Percentiles rank a stretch among this genome's conserved stretches.
Evolutionary conservation across 1,140 invertebrate species (phyloP).

Genomic region (Anastrepha obliqua): DNA sequence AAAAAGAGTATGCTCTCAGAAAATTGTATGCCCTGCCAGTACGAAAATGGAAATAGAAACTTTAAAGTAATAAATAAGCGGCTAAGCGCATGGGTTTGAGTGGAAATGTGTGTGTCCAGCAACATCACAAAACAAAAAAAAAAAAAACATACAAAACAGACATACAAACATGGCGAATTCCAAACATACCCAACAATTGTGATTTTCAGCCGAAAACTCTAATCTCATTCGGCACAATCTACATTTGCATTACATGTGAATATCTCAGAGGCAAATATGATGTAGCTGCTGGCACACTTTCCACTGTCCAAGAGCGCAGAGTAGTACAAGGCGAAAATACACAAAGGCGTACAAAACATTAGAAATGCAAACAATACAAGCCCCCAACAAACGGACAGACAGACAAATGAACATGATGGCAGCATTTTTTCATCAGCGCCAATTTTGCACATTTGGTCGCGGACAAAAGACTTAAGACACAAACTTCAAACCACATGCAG

Average conservation of each 20-base stretch:
- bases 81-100: no score
- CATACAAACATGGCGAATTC: not conserved
- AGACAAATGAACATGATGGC: not conserved
- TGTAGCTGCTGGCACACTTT: slow-evolving; percentile 44
- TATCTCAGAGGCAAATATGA: slow-evolving; percentile 8
- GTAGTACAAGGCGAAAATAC: not conserved
- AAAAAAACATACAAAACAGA: not conserved
- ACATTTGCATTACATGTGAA: slow-evolving; percentile 35
- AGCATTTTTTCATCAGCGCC: slow-evolving; percentile 9
- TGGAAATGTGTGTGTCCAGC: not conserved
- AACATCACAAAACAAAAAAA: not conserved
- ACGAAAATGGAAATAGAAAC: no score
- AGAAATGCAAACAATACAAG: slow-evolving; percentile 27
- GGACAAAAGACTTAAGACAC: slow-evolving; percentile 41
- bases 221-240: slow-evolving; percentile 46
- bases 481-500: slow-evolving; percentile 33
- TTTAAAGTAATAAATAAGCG: no score
- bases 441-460: slow-evolving; percentile 19
- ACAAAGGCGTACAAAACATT: not conserved
- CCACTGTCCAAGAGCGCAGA: not conserved
- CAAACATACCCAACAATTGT: not conserved
- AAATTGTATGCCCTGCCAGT: no score
- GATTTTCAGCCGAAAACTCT: slow-evolving; percentile 35
- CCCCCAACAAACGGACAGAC: not conserved
- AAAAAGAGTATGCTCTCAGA: not conserved